Conservation (phyloP, 1,140 invertebrate genomes). For the Drosophila subpulchrella region DNA sequence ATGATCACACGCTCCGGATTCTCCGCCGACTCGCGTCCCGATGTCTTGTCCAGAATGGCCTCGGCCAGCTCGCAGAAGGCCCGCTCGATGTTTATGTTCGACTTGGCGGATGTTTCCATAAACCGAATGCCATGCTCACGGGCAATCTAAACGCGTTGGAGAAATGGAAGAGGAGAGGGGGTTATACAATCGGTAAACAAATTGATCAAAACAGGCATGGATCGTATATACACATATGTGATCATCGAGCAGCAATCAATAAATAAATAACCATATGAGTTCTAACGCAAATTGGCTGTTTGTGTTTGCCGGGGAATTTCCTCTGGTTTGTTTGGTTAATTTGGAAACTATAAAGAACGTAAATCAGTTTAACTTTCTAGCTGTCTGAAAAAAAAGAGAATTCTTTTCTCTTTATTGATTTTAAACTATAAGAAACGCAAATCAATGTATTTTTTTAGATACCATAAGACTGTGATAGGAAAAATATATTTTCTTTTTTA, state of each 20-base stretch:
- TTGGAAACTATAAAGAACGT: not conserved
- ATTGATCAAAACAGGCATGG: conserved; percentile 14
- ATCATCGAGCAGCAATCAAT: conserved; percentile 14
- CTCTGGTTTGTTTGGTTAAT: not conserved
- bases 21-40: conserved; percentile 88
- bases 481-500: too few species aligned
- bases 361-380: not conserved
- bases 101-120: conserved; percentile 99
- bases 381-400: too few species aligned
- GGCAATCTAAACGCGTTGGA: conserved; percentile 91
- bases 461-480: too few species aligned
- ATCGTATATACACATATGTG: not conserved
- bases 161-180: not conserved
- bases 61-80: conserved; percentile 98
- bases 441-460: too few species aligned
- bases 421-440: too few species aligned
- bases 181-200: conserved; percentile 22
- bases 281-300: not conserved
- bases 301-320: not conserved
- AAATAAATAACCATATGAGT: not conserved
- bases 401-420: too few species aligned
- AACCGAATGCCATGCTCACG: conserved; percentile 98
- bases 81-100: conserved; percentile 98
- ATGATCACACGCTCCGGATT: conserved; percentile 88
- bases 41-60: conserved; percentile 96